Percentiles rank a stretch among this genome's conserved stretches.
Evolutionary conservation across 1,140 invertebrate genomes (phyloP).

Genomic region (Pachyrhynchus sulphureomaculatus): DNA sequence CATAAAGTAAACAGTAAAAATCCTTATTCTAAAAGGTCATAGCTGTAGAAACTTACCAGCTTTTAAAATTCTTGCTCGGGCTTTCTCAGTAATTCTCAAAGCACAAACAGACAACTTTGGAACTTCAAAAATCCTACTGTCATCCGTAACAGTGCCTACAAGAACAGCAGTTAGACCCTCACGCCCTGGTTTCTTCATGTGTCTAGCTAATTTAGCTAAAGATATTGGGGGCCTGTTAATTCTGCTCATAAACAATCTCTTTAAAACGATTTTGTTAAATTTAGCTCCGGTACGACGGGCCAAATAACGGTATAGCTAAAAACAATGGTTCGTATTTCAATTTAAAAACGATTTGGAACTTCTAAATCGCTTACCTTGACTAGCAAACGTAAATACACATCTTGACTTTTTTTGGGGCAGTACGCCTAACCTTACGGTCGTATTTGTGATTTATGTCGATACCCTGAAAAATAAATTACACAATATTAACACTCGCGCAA

Average conservation of each 20-base stretch:
- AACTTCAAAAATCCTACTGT: constrained; percentile 86
- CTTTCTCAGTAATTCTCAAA: constrained; percentile 87
- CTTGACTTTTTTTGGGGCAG: constrained; percentile 93
- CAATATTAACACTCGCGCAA: background rate
- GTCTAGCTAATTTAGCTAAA: constrained; percentile 77
- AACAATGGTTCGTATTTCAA: constrained; percentile 44
- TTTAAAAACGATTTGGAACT: constrained; percentile 29
- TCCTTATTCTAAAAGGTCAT: too few species aligned
- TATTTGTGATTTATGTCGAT: constrained; percentile 99
- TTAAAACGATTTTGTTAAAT: constrained; percentile 95
- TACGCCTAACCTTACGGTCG: constrained; percentile 95
- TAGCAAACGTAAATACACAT: constrained; percentile 94
- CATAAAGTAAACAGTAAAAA: too few species aligned
- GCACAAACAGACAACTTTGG: constrained; percentile 95
- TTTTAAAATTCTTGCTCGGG: constrained; percentile 92
- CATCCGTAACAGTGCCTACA: constrained; percentile 95
- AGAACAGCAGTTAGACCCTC: constrained; percentile 89
- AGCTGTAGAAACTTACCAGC: constrained; percentile 70
- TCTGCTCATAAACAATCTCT: constrained; percentile 95
- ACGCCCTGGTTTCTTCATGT: constrained; percentile 85
- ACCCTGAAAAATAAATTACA: constrained; percentile 71
- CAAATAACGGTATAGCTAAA: constrained; percentile 93
- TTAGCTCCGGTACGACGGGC: constrained; percentile 91
- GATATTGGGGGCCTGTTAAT: constrained; percentile 93
- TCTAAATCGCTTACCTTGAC: constrained; percentile 79